Percentiles rank a stretch among this genome's conserved stretches.
Conservation (phyloP, 2,797 vertebrate species). For the Poeciliopsis infans region DNA sequence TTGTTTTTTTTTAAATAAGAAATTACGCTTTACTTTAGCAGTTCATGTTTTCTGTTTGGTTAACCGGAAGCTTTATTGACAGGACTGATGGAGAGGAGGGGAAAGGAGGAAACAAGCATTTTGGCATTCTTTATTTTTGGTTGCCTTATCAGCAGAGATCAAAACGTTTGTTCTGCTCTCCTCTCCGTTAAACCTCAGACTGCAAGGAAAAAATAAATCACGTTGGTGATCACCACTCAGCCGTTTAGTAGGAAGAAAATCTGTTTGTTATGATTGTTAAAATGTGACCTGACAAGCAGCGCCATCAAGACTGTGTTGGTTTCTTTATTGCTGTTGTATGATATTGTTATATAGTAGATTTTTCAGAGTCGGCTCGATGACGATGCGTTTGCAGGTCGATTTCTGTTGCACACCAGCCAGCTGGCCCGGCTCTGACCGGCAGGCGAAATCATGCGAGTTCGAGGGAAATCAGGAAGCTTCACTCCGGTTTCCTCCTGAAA, state of each 20-base stretch:
- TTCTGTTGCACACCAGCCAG: conserved; percentile 51
- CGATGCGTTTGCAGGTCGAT: conserved; percentile 46
- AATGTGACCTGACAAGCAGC: background rate
- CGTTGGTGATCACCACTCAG: background rate
- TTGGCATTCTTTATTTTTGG: conserved; percentile 74
- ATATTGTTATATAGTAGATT: conserved; percentile 25
- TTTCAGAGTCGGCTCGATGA: conserved; percentile 48
- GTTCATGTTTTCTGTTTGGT: conserved; percentile 50
- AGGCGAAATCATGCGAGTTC: conserved; percentile 43
- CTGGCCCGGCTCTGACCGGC: conserved; percentile 22
- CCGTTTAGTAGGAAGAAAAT: background rate
- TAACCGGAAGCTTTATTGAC: conserved; percentile 73
- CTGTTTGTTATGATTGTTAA: background rate
- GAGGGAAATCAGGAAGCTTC: background rate
- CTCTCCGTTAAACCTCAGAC: conserved; percentile 32
- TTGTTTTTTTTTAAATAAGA: conserved; percentile 28
- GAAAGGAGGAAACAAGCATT: conserved; percentile 40
- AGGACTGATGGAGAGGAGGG: conserved; percentile 26
- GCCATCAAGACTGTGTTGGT: background rate
- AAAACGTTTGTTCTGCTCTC: conserved; percentile 44
- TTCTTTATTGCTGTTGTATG: conserved; percentile 11
- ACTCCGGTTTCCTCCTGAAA: conserved; percentile 10
- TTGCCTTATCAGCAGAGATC: conserved; percentile 66
- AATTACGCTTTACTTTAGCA: conserved; percentile 54
- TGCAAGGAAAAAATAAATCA: background rate